Conservation (phyloP, 2,797 vertebrate genomes). For the Enteromius mattozi region DNA sequence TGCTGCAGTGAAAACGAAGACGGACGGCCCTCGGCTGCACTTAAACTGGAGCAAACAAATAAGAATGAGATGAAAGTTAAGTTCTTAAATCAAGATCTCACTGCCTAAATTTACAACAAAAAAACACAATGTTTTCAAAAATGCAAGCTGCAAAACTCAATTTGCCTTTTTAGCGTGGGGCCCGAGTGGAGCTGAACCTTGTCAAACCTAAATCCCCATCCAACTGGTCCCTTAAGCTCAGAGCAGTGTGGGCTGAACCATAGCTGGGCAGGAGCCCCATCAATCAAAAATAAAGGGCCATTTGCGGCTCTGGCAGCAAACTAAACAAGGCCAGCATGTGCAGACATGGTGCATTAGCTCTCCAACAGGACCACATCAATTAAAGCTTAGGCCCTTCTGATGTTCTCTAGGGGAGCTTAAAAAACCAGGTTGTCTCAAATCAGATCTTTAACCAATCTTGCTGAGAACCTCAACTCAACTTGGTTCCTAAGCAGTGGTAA, state of each 20-base stretch:
- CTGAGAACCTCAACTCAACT: background rate
- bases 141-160: slow-evolving; percentile 21
- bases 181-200: slow-evolving; percentile 46
- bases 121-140: slow-evolving; percentile 62
- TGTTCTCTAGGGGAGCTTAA: slow-evolving; percentile 50
- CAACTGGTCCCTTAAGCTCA: slow-evolving; percentile 56
- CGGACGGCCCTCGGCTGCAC: slow-evolving; percentile 30
- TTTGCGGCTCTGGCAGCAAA: slow-evolving; percentile 70
- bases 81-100: slow-evolving; percentile 26
- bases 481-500: slow-evolving; percentile 31
- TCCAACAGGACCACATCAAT: slow-evolving; percentile 64
- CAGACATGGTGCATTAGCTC: slow-evolving; percentile 65
- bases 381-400: slow-evolving; percentile 57
- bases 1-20: slow-evolving; percentile 49
- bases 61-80: slow-evolving; percentile 41
- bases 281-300: slow-evolving; percentile 71
- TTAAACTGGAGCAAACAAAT: background rate
- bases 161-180: slow-evolving; percentile 44
- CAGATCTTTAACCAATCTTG: slow-evolving; percentile 55
- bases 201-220: slow-evolving; percentile 41
- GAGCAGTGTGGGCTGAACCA: slow-evolving; percentile 62
- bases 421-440: slow-evolving; percentile 54
- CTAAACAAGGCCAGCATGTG: slow-evolving; percentile 70
- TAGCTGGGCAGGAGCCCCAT: slow-evolving; percentile 63
- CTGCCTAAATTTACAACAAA: slow-evolving; percentile 55